phyloP scores from a whole-genome alignment of 2,888 invertebrate species.

The Chalcis sispes region DNA sequence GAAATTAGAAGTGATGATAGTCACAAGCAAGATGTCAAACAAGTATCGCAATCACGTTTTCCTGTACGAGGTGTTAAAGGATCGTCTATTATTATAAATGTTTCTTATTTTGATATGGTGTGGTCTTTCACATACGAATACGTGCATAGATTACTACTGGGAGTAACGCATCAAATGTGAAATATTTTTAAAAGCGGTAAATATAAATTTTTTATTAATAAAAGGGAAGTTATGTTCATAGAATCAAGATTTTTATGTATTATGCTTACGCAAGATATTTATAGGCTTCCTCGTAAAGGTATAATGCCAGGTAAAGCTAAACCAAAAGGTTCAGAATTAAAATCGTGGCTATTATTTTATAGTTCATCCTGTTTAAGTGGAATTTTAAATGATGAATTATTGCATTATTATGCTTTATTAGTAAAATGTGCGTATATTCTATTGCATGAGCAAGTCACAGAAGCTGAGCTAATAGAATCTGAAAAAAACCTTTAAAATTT shows the following conservation, averaged over 20 bases:
- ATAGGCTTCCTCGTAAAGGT: slow-evolving; percentile 40
- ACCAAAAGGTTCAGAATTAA: slow-evolving; percentile 53
- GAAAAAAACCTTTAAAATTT: slow-evolving; percentile 53
- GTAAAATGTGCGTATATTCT: slow-evolving; percentile 14
- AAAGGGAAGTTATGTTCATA: slow-evolving; percentile 21
- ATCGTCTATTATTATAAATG: not conserved
- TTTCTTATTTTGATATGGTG: slow-evolving; percentile 52
- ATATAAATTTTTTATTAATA: slow-evolving; percentile 32
- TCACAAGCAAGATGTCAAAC: not conserved
- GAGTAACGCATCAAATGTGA: slow-evolving; percentile 47
- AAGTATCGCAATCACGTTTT: not conserved
- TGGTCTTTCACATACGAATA: slow-evolving; percentile 55
- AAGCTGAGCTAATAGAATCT: slow-evolving; percentile 50
- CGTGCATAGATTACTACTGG: slow-evolving; percentile 50
- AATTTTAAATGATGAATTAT: slow-evolving; percentile 29
- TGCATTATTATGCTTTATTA: slow-evolving; percentile 28
- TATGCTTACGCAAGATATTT: slow-evolving; percentile 44
- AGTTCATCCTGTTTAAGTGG: slow-evolving; percentile 49
- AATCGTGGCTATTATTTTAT: slow-evolving; percentile 54
- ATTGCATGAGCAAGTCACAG: slow-evolving; percentile 9
- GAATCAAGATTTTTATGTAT: slow-evolving; percentile 37
- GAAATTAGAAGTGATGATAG: not conserved
- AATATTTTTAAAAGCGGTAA: slow-evolving; percentile 19
- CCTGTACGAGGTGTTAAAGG: not conserved
- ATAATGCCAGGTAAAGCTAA: slow-evolving; percentile 13